phyloP scores from a whole-genome alignment of 2,113 vertebrate genomes.

The Myrmecophaga tridactyla region DNA sequence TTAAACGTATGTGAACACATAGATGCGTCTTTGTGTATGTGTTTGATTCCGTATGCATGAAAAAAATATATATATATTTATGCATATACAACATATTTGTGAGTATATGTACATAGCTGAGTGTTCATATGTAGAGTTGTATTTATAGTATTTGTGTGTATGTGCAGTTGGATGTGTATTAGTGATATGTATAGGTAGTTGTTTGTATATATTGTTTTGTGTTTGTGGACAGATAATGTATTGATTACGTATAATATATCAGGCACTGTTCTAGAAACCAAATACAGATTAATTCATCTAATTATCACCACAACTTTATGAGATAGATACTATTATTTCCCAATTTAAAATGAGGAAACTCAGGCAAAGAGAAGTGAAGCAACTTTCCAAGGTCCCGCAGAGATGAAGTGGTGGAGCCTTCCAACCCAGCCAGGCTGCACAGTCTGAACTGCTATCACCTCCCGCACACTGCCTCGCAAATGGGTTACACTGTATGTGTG shows the following conservation, averaged over 20 bases:
- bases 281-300: background rate
- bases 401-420: background rate
- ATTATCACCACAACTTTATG: background rate
- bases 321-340: background rate
- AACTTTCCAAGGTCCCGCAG: conserved; percentile 6
- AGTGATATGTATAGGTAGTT: background rate
- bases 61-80: background rate
- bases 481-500: background rate
- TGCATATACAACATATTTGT: background rate
- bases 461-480: background rate
- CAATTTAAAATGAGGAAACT: conserved; percentile 1
- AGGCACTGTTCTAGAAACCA: background rate
- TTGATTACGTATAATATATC: background rate
- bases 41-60: background rate
- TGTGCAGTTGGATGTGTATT: background rate
- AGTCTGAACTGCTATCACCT: background rate
- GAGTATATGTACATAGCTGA: background rate
- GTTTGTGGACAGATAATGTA: background rate
- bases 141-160: background rate
- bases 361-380: background rate
- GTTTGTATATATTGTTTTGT: background rate
- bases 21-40: background rate
- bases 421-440: background rate
- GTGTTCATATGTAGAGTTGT: background rate
- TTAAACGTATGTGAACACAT: background rate